These are phyloP conservation scores for Montipora cactus DNA, from an alignment of 64 coral and sea anemone genomes.

Conservation along the genomic window DNA sequence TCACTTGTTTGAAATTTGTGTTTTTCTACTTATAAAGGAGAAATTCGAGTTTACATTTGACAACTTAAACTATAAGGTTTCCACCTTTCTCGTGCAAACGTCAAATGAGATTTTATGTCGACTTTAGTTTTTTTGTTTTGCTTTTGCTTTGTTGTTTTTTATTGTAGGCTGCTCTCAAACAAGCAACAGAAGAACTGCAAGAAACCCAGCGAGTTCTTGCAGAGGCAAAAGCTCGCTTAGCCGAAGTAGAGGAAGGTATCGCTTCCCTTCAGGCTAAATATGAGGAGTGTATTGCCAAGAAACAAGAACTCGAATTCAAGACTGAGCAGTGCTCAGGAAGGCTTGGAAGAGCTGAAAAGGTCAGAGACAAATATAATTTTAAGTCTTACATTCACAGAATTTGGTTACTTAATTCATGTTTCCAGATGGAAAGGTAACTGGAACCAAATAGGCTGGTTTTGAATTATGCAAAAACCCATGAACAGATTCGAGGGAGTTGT, in stretches of 20 bases:
- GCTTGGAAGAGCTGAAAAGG: conserved; percentile 95
- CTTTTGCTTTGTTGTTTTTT: too few relatives aligned
- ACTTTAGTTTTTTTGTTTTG: too few relatives aligned
- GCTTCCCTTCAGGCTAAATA: conserved; percentile 98
- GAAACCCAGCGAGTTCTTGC: conserved; percentile 94
- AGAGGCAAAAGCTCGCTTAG: conserved; percentile 88
- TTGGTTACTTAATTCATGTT: too few relatives aligned
- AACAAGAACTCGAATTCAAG: conserved; percentile 95
- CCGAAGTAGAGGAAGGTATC: conserved; percentile 95
- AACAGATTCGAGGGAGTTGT: too few relatives aligned
- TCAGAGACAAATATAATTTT: neutral
- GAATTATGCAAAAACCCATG: too few relatives aligned
- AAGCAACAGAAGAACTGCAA: conserved; percentile 95
- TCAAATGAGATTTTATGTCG: neutral
- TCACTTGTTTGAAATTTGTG: too few relatives aligned
- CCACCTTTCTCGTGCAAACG: neutral
- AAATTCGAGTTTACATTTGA: too few relatives aligned
- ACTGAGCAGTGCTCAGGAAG: conserved; percentile 94
- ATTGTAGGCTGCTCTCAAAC: conserved; percentile 83
- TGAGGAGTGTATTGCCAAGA: conserved; percentile 97
- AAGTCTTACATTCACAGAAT: too few relatives aligned
- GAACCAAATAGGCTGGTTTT: too few relatives aligned
- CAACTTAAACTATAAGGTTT: neutral
- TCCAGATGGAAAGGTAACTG: too few relatives aligned
- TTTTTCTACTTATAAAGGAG: too few relatives aligned